A percentile compares a stretch with the other conserved stretches of the same genome.
phyloP scores from a whole-genome alignment of 2,113 vertebrate genomes.

The Apodemus sylvaticus region DNA sequence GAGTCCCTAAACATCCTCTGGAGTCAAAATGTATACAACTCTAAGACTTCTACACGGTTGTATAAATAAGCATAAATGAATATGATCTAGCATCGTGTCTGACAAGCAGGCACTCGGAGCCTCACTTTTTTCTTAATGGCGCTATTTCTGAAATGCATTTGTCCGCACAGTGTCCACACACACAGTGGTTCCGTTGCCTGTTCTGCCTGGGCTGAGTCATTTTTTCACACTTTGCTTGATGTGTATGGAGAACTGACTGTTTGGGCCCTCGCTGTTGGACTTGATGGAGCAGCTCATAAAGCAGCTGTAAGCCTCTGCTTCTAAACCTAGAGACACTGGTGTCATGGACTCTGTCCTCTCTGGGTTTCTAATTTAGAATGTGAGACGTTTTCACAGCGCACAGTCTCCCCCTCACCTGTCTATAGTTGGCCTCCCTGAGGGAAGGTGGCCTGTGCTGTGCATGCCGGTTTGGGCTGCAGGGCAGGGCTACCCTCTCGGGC shows the following conservation, averaged over 20 bases:
- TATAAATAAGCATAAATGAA: neutral
- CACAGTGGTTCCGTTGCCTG: neutral
- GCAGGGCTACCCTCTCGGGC: neutral
- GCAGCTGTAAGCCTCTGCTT: neutral
- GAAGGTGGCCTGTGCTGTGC: neutral
- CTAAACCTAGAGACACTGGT: neutral
- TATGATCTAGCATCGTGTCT: neutral
- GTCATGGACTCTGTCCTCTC: neutral
- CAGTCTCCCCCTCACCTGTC: neutral
- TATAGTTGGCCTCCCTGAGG: neutral
- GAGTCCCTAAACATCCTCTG: neutral
- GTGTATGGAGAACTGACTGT: neutral
- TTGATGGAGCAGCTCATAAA: neutral
- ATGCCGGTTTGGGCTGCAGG: neutral
- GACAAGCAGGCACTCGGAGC: neutral
- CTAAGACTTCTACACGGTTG: neutral
- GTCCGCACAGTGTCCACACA: neutral
- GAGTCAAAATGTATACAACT: neutral
- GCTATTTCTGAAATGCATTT: neutral
- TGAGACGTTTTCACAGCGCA: neutral
- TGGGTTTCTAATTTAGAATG: slow-evolving; percentile 31
- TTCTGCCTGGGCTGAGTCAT: neutral
- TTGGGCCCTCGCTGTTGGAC: neutral
- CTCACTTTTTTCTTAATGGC: neutral
- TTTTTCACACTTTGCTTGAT: neutral